These are phyloP conservation scores for rabbit (Oryctolagus cuniculus) DNA, from an alignment of 2,113 vertebrate genomes.

Conservation along the genomic window mOryCun1.1 NC_091440.1:33290501-33291000, in stretches of 20 bases:
- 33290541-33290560: background rate
- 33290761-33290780: background rate
- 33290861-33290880: slow-evolving; percentile 50
- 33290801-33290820: slow-evolving; percentile 34
- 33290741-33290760: background rate
- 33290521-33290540: background rate
- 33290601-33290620: background rate
- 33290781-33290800: background rate
- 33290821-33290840: background rate
- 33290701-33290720: background rate
- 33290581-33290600: background rate
- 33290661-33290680: background rate
- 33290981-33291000: too few relatives aligned
- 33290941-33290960: too few relatives aligned
- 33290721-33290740: background rate
- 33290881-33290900: slow-evolving; percentile 54
- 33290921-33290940: slow-evolving; percentile 59
- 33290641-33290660: background rate
- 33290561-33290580: background rate
- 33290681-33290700: background rate
- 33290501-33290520: background rate
- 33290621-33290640: background rate
- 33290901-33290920: slow-evolving; percentile 35
- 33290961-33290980: too few relatives aligned
- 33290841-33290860: slow-evolving; percentile 41